Evolutionary conservation across 2,113 vertebrate genomes (phyloP).

Genomic region (Sebastes fasciatus): DNA sequence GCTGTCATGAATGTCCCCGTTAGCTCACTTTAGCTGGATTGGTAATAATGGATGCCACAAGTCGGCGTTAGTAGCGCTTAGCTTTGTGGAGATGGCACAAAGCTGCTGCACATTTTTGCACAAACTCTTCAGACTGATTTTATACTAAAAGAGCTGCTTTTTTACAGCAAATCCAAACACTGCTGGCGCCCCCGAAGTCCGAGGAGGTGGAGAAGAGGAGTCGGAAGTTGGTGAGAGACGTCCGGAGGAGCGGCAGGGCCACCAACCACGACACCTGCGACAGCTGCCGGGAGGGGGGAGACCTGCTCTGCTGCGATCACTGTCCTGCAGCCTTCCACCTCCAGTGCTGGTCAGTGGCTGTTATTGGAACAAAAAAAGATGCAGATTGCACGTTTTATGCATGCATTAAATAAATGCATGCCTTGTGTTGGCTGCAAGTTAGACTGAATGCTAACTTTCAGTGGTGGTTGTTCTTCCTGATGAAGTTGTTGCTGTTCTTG

Average conservation of each 20-base stretch:
- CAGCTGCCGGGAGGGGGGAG: slow-evolving; percentile 96
- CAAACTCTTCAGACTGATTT: background rate
- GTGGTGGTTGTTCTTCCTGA: too few relatives aligned
- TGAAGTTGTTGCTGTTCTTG: too few relatives aligned
- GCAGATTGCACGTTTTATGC: too few relatives aligned
- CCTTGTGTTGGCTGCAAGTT: too few relatives aligned
- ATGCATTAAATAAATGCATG: too few relatives aligned
- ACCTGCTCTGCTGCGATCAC: slow-evolving; percentile 95
- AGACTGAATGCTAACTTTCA: too few relatives aligned
- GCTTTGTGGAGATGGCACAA: background rate
- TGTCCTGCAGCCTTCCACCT: slow-evolving; percentile 96
- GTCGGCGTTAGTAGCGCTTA: slow-evolving; percentile 12
- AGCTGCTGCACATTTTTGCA: background rate
- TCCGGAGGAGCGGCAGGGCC: slow-evolving; percentile 92
- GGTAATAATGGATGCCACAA: slow-evolving; percentile 51
- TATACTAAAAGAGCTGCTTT: slow-evolving; percentile 4
- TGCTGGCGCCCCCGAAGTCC: slow-evolving; percentile 94
- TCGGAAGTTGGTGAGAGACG: slow-evolving; percentile 91
- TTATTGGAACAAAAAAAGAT: background rate
- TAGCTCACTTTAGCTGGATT: background rate
- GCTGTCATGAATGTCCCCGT: background rate
- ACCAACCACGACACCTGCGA: slow-evolving; percentile 98
- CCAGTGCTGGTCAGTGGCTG: slow-evolving; percentile 90
- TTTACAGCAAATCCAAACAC: slow-evolving; percentile 94
- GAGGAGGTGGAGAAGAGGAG: slow-evolving; percentile 92